These are phyloP conservation scores for Cerceris ruficornis DNA, from an alignment of 2,888 invertebrate species.

Conservation along the genomic window DNA sequence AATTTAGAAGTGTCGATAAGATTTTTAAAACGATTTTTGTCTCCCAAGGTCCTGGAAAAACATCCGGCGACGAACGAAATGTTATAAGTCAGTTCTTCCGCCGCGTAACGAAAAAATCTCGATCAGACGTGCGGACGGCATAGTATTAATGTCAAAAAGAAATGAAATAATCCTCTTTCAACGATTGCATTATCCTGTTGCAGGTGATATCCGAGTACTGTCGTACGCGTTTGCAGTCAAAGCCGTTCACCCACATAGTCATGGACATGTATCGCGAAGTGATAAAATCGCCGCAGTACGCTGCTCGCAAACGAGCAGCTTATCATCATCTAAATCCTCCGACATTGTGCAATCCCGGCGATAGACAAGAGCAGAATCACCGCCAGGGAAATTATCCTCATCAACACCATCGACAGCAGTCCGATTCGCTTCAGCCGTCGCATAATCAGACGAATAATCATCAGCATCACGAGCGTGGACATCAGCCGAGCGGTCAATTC, in stretches of 20 bases:
- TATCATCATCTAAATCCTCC: slow-evolving; percentile 55
- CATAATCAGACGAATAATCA: slow-evolving; percentile 31
- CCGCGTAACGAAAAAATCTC: no score
- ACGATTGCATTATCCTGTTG: slow-evolving; percentile 6
- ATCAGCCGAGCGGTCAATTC: slow-evolving; percentile 32
- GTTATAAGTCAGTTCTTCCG: no score
- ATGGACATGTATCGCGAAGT: slow-evolving; percentile 85
- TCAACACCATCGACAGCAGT: slow-evolving; percentile 30
- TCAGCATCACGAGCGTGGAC: slow-evolving; percentile 36
- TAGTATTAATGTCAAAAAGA: not conserved
- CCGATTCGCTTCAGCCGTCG: slow-evolving; percentile 8
- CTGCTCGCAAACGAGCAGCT: slow-evolving; percentile 73
- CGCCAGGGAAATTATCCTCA: slow-evolving; percentile 34
- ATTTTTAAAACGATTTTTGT: no score
- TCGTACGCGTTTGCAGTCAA: slow-evolving; percentile 83
- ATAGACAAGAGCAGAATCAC: slow-evolving; percentile 47
- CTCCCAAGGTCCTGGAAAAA: no score
- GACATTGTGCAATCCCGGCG: slow-evolving; percentile 39
- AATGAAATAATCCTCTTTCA: not conserved
- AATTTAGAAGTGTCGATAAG: no score
- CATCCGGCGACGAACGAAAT: no score
- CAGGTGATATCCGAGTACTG: slow-evolving; percentile 85
- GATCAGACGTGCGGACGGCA: not conserved
- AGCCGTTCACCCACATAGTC: slow-evolving; percentile 85
- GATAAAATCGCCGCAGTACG: slow-evolving; percentile 75